Evolutionary conservation across 2,113 vertebrate genomes (phyloP).

Genomic region (Lanius collurio): DNA sequence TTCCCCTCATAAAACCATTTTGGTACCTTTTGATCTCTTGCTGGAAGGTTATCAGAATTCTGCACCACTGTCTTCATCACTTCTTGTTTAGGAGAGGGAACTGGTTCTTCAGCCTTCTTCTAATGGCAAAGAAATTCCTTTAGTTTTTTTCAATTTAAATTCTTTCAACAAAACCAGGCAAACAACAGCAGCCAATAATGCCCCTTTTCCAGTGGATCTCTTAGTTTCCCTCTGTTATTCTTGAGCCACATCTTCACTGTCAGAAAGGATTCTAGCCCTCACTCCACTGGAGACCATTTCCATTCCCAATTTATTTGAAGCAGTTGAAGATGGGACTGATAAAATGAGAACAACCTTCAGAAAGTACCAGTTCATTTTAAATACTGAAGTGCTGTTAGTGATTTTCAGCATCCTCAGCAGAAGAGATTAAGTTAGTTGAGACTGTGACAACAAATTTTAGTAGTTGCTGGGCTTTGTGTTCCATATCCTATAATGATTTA

Average conservation of each 20-base stretch:
- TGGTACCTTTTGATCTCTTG: constrained; percentile 76
- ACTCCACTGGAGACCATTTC: background rate
- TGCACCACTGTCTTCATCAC: background rate
- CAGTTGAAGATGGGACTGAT: background rate
- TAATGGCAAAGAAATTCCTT: background rate
- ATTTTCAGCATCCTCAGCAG: background rate
- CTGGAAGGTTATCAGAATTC: constrained; percentile 18
- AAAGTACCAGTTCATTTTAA: background rate
- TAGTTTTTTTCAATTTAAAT: background rate
- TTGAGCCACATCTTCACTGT: background rate
- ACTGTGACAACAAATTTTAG: background rate
- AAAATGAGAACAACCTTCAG: background rate
- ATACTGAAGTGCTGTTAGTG: background rate
- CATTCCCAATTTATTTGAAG: background rate
- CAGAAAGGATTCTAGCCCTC: background rate
- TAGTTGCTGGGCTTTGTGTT: background rate
- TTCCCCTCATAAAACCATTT: background rate
- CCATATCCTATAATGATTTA: background rate
- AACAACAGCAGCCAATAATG: background rate
- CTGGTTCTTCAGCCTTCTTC: constrained; percentile 61
- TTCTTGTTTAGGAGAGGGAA: constrained; percentile 52
- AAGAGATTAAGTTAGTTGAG: background rate
- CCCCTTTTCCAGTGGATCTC: background rate
- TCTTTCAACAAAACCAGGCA: background rate
- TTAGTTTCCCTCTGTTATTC: background rate